Evolutionary conservation across 2,797 vertebrate genomes (phyloP).

Genomic region (Mus minutoides): DNA sequence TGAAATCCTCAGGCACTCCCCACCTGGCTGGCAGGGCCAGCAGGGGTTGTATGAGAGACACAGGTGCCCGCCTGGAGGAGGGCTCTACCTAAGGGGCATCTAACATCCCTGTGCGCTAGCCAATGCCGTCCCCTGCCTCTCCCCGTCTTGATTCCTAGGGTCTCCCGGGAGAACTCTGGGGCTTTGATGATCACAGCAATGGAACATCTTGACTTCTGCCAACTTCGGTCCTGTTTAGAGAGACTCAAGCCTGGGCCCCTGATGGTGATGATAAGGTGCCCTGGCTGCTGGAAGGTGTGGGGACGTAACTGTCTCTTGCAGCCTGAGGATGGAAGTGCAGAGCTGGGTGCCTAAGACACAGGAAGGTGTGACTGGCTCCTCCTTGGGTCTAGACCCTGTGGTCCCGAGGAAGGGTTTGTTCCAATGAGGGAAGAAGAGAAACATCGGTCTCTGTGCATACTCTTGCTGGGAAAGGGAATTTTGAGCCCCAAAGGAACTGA

Average conservation of each 20-base stretch:
- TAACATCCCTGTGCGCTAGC: background rate
- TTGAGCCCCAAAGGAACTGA: background rate
- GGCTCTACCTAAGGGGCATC: background rate
- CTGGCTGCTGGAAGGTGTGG: background rate
- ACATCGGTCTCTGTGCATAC: rapidly evolving
- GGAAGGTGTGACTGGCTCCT: background rate
- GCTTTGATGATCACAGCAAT: background rate
- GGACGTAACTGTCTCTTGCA: rapidly evolving
- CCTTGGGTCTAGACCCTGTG: background rate
- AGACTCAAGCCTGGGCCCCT: background rate
- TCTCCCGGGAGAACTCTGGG: background rate
- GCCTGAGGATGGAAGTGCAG: too few relatives aligned
- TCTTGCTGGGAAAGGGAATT: background rate
- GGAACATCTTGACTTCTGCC: background rate
- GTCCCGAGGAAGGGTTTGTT: background rate
- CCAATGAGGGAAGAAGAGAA: background rate
- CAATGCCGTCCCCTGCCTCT: background rate
- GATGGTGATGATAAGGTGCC: background rate
- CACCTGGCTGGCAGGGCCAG: constrained; percentile 66
- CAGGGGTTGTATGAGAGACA: constrained; percentile 73
- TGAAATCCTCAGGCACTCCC: constrained; percentile 81
- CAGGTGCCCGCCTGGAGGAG: background rate
- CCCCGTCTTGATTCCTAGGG: background rate
- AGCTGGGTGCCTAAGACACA: background rate
- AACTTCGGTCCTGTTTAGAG: background rate